Base-by-base conservation (phyloP, 2,888 invertebrate genomes). In the Aspidiotus rigidus region DNA sequence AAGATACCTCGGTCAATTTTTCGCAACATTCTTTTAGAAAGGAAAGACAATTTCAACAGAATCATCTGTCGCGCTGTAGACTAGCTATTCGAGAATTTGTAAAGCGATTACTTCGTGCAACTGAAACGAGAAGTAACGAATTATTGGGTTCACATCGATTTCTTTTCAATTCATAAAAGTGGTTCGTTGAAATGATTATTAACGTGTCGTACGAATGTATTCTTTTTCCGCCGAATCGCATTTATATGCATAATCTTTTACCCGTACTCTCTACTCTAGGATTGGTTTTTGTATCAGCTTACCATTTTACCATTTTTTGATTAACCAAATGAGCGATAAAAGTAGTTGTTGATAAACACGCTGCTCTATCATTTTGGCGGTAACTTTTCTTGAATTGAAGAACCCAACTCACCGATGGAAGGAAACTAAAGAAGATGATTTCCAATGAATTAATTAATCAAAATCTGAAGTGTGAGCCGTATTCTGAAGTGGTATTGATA, bases 251-350 rank as follows among this genome's bases (percentile, higher is more conserved):
- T n/a, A n/a, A n/a, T n/a, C n/a, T n/a, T n/a, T n/a, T n/a, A n/a
- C n/a, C n/a, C n/a, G n/a, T n/a, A n/a, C n/a, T n/a, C n/a, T n/a
- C n/a, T n/a, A n/a, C n/a, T n/a, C n/a, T n/a, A n/a, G n/a, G n/a
- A n/a, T 2, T 42, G 15, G 28, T 28, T 28, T 28, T 28, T 28
- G 28, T 1, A 28, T 28, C n/a, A 59, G 74, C 80, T n/a, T n/a
- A n/a, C n/a, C n/a, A n/a, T n/a, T n/a, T 76, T 77, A 83, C 82
- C 59, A 99, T 96, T 77, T 93, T 84, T 77, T 99, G 98, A 79
- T 99, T 99, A 0, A 98, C 91, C 71, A 99, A 82, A 82, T 99
- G 99, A 3, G 95, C 98, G 69, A 99, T 85, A 77, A 99, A 99
- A 16, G 90, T 87, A 0, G 90, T 88, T 0, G 93, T 86, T 0